Conservation (phyloP, 2,888 invertebrate species). For the Tolmerus cingulatus region DNA sequence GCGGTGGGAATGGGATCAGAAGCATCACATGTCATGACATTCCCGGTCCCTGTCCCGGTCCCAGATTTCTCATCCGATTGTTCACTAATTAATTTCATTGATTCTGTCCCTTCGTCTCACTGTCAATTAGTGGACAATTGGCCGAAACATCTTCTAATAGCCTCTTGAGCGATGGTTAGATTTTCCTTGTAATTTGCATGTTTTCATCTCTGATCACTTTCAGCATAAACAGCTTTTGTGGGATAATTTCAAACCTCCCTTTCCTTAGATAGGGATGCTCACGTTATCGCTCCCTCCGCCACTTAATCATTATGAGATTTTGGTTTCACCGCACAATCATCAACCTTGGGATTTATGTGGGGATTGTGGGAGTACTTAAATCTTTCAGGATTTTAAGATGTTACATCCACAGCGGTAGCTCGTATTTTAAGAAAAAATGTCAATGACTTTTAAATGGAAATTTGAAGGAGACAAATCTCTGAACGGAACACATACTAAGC, state of each 20-base stretch:
- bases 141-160: not conserved
- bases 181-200: slow-evolving; percentile 23
- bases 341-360: not conserved
- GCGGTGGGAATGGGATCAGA: not conserved
- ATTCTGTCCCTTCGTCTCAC: not conserved
- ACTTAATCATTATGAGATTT: not conserved
- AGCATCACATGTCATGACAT: not conserved
- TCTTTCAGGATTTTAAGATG: not conserved
- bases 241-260: not conserved
- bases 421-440: not conserved
- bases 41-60: no score
- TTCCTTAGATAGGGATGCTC: not conserved
- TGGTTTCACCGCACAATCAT: not conserved
- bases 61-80: not conserved
- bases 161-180: not conserved
- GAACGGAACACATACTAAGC: not conserved
- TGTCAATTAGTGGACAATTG: slow-evolving; percentile 33
- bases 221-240: not conserved
- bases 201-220: not conserved
- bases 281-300: not conserved
- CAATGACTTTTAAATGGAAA: not conserved
- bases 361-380: not conserved
- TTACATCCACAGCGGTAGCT: not conserved
- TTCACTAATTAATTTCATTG: slow-evolving; percentile 18
- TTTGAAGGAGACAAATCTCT: no score